These are phyloP conservation scores for Ptychoptera albimana DNA, from an alignment of 2,888 invertebrate species.

Conservation along the genomic window DNA sequence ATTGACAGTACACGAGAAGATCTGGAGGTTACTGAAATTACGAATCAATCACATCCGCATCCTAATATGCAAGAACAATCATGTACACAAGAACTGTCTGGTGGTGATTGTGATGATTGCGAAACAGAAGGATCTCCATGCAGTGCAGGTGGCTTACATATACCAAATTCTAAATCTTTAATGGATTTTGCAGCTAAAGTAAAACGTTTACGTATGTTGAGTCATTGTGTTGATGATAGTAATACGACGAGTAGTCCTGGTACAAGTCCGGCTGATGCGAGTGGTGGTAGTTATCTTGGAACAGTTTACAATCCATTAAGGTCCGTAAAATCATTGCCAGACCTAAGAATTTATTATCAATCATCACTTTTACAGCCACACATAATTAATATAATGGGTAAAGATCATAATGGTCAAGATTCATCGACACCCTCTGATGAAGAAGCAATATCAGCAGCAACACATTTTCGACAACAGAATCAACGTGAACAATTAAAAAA, in stretches of 20 bases:
- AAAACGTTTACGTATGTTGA: constrained; percentile 42
- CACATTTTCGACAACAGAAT: constrained; percentile 10
- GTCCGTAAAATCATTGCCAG: no score
- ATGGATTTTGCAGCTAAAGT: constrained; percentile 34
- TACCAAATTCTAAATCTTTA: constrained; percentile 39
- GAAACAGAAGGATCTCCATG: constrained; percentile 37
- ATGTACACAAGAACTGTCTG: neutral
- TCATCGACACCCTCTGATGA: constrained; percentile 12
- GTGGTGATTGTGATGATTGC: constrained; percentile 20
- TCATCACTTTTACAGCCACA: no score
- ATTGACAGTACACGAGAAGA: constrained; percentile 29
- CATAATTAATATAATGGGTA: no score
- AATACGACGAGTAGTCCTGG: constrained; percentile 23
- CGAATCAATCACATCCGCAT: constrained; percentile 17
- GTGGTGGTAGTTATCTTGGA: constrained; percentile 4
- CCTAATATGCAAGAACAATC: constrained; percentile 15
- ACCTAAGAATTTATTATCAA: no score
- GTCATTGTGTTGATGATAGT: constrained; percentile 41
- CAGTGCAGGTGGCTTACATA: constrained; percentile 41
- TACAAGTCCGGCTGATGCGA: constrained; percentile 31
- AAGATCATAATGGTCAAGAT: neutral
- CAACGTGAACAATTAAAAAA: no score
- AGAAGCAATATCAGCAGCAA: constrained; percentile 12
- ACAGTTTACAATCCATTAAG: no score
- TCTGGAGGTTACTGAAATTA: constrained; percentile 38